phyloP scores from a whole-genome alignment of 2,113 vertebrate genomes.

The Cryptoleucopteryx plumbea region DNA sequence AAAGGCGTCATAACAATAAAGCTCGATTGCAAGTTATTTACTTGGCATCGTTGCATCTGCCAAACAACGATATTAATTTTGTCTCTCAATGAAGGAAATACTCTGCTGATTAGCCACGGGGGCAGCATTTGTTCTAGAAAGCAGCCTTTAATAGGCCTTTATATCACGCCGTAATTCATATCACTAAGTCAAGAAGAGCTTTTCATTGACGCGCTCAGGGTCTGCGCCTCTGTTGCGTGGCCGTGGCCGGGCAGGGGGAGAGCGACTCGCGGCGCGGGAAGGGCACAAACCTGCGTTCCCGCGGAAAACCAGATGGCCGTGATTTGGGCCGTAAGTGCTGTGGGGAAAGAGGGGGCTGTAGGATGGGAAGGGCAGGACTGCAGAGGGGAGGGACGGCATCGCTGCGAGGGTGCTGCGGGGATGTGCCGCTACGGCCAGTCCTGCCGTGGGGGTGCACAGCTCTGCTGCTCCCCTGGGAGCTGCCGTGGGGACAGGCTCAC shows the following conservation, averaged over 20 bases:
- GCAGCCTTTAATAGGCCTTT: conserved; percentile 4
- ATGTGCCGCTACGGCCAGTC: fast-evolving
- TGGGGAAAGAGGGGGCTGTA: neutral
- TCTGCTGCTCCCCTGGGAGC: neutral
- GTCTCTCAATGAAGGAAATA: conserved; percentile 16
- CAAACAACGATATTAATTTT: conserved; percentile 25
- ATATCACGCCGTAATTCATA: neutral
- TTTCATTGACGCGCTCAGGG: fast-evolving
- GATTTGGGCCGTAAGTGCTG: neutral
- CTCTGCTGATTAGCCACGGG: conserved; percentile 16
- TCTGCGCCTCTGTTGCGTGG: fast-evolving
- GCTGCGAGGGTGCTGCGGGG: fast-evolving
- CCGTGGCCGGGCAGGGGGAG: fast-evolving
- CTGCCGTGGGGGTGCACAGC: fast-evolving
- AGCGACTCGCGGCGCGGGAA: fast-evolving
- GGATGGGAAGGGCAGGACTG: neutral
- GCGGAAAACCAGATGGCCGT: fast-evolving
- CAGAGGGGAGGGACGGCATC: fast-evolving
- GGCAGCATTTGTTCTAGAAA: conserved; percentile 41
- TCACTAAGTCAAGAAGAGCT: neutral
- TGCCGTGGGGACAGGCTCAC: fast-evolving
- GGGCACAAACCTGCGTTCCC: fast-evolving
- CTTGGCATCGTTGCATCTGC: neutral
- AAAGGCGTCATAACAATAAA: conserved; percentile 9
- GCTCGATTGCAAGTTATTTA: conserved; percentile 4